Base-by-base conservation (phyloP, 2,888 invertebrate species). In the Zootermopsis nevadensis region DNA sequence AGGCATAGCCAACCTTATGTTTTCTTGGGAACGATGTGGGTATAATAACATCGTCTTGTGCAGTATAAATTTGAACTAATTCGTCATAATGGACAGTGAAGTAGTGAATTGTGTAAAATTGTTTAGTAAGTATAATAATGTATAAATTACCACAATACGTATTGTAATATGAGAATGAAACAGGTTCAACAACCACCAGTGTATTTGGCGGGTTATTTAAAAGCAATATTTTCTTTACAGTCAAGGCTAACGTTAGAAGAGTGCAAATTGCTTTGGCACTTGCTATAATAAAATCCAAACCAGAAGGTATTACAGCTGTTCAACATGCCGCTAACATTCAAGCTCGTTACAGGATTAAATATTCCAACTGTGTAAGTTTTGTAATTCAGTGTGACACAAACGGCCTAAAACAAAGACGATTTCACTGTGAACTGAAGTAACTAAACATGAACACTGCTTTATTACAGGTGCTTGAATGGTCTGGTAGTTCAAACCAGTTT, bases 201-300 rank as follows among this genome's bases (percentile, higher is more conserved):
- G 15, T 48, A 48, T 27, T 27, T 60, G 60, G 60, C 60, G 60
- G 60, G 6, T 42, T 38, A 76, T 42, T 42, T 42, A 15, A 19
- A 76, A 35, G n/a, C 1, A 4, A 35, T 35, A 24, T 48, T 38
- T 83, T n/a, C 55, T 31, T 80, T 69, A 30, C 81, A 83, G 83
- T 82, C 31, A 77, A 84, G n/a, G 66, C 53, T 31, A 38, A 77
- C 53, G 74, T 77, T 24, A 60, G 42, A 33, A 60, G 77, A 3
- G 72, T 84, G 7, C 82, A 82, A 35, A 84, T 84, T 31, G 84
- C 84, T 33, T n/a, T 82, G 10, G 81, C 84, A 67, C 12, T 82
- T 53, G n/a, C 60, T 77, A 66, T 82, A 48, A 84, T 84, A 8
- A 35, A 42, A 84, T 53, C 72, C 12, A 84, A 72, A 60, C 84